Evolutionary conservation across 2,797 vertebrate species (phyloP), one percentile per base, ranked within the genome.

Genomic region (Buphagus erythrorhynchus): DNA sequence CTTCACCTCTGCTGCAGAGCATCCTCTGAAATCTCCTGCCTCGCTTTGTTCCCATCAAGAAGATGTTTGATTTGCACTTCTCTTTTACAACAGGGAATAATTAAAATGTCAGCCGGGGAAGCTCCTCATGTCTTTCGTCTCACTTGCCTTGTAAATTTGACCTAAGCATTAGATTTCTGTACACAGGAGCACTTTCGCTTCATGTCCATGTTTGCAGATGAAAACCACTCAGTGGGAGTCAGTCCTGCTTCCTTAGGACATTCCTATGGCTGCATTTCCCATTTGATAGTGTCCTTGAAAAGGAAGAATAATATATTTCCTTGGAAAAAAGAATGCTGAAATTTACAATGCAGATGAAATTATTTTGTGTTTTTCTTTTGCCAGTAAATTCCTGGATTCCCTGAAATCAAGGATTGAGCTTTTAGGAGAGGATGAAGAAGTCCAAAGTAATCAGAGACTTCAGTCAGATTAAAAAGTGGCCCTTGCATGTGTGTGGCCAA

Each of bases 31-130:
- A 51, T 52, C 46, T 16, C 58, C 86, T 65, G 62, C 61, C 48
- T 83, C 1, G 0, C 10, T 72, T 82, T 61, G 33, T 46, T 68
- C 66, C 51, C 1, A 0, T 48, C 0, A 0, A 73, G 51, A 16
- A 38, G 51, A 16, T 46, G 59, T 74, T 74, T 29, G 55, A 33
- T 63, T 95, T 84, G n/a, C 33, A 10, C 31, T 94, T 76, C 48
- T 68, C 3, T 0, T 81, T 61, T 59, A 16, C 33, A 33, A 26
- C 28, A 58, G n/a, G 9, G 20, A 87, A 28, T 85, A 67, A 78
- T 75, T 52, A 81, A 79, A 86, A 10, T 4, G 5, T 16, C 28
- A 52, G 6, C 40, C 54, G 16, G 35, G 71, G 61, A 54, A 79
- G 31, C 5, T 61, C 15, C 59, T 93, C 0, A 0, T 38, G 45